These are phyloP conservation scores for Salvator merianae DNA, from an alignment of 2,113 vertebrate genomes.

Conservation along the genomic window DNA sequence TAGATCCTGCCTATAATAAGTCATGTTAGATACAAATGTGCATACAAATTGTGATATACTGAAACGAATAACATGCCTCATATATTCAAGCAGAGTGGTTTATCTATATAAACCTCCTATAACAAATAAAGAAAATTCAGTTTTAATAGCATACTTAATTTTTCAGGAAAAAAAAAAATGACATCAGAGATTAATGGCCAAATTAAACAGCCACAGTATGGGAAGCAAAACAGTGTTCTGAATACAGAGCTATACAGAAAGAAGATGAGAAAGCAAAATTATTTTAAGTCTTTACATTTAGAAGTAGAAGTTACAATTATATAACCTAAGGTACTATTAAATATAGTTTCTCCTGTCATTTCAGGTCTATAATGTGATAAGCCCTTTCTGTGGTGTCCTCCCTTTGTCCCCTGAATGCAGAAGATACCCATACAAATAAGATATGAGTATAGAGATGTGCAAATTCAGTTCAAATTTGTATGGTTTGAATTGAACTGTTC, in stretches of 20 bases:
- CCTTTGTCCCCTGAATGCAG: too few relatives aligned
- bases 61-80: not conserved
- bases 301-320: not conserved
- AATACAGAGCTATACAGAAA: not conserved
- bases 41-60: not conserved
- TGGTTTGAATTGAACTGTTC: too few relatives aligned
- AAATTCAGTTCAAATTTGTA: too few relatives aligned
- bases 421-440: too few relatives aligned
- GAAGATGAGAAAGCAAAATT: not conserved
- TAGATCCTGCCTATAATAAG: too few relatives aligned
- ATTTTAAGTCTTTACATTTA: not conserved
- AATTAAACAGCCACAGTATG: not conserved
- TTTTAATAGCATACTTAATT: not conserved
- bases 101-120: conserved; percentile 14
- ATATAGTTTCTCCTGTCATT: not conserved
- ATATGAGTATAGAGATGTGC: too few relatives aligned
- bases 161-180: conserved; percentile 23
- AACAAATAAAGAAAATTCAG: conserved; percentile 23
- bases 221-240: not conserved
- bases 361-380: not conserved
- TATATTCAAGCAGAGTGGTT: conserved; percentile 16
- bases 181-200: not conserved
- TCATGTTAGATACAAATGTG: too few relatives aligned
- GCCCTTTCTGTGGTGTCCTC: not conserved
- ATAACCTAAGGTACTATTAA: not conserved